Evolutionary conservation across 1,140 invertebrate species (phyloP), one percentile per base, ranked within the genome.

Genomic region (Paraescarpia echinospica): DNA sequence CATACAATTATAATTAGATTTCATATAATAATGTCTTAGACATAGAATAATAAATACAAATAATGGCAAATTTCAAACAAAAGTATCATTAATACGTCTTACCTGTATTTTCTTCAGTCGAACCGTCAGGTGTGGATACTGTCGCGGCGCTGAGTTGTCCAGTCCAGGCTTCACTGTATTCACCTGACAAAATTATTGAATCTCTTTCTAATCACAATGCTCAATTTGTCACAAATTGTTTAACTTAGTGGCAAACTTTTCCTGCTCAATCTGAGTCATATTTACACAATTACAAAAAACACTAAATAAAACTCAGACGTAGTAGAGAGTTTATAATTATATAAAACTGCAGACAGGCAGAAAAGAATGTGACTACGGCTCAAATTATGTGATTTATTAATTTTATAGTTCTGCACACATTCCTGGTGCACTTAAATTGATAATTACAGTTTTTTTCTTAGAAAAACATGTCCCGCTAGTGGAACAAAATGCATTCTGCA

Each of bases 61-160:
- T 18, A 51, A 18, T 51, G 48, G 18, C 8, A 51, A 8, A 12
- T 77, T 12, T 77, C 59, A 77, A 77, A 77, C 59, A 77, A 77
- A 77, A 77, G 18, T 27, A 77, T 77, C 4, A 77, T 27, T 77
- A 77, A 77, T 31, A 77, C 22, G 18, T 77, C 59, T 77, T 27
- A 90, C 90, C 90, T 90, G 90, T 22, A 90, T 90, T 41, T 90
- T 90, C 51, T 48, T 92, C 41, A 77, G 14, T 31, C 77, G 41
- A 1, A 92, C 35, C 31, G n/a, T 22, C 35, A 92, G 77, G 34
- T 92, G 92, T 31, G 92, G 92, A 27, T 59, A 89, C 33, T 88
- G 35, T 34, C 35, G 31, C 2, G 92, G 92, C 8, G 92, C 35
- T 18, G 27, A 8, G 92, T 77, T 92, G 92, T 92, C 92, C 6